A percentile compares a stretch with the other conserved stretches of the same genome.
Evolutionary conservation across 1,140 invertebrate genomes (phyloP).

Genomic region (Heliothis virescens): DNA sequence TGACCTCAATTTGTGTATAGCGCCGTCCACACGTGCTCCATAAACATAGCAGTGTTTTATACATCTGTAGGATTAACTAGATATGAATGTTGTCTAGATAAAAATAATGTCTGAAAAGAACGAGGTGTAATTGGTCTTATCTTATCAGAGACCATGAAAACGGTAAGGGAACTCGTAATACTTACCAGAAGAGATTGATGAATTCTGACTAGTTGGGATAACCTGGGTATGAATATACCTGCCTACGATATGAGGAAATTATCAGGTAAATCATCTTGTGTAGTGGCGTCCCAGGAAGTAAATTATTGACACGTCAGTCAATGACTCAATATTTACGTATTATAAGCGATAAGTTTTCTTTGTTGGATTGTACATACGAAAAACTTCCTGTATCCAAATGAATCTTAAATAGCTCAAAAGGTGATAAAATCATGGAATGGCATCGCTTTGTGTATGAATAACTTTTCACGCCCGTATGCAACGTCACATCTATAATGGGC

Average conservation of each 20-base stretch:
- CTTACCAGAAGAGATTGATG: no score
- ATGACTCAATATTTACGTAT: neutral
- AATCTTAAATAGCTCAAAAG: constrained; percentile 3
- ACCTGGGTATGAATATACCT: no score
- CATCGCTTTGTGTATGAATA: neutral
- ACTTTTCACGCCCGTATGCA: neutral
- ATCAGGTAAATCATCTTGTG: neutral
- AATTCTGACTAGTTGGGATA: no score
- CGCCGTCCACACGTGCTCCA: neutral
- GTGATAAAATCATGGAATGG: constrained; percentile 12
- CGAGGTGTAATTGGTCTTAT: neutral
- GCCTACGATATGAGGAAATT: neutral
- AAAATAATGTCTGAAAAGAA: neutral
- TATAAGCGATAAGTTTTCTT: neutral
- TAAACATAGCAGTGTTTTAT: neutral
- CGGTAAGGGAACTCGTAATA: no score
- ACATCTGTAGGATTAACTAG: neutral
- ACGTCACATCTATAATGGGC: constrained; percentile 14
- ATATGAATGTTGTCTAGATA: neutral
- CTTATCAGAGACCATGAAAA: no score
- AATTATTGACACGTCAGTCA: neutral
- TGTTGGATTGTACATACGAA: neutral
- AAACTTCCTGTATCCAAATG: neutral
- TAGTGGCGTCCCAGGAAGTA: neutral
- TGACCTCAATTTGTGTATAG: constrained; percentile 16